Evolutionary conservation across 2,888 invertebrate genomes (phyloP), one percentile per base, ranked within the genome.

Genomic region (Drosophila niveifrons): DNA sequence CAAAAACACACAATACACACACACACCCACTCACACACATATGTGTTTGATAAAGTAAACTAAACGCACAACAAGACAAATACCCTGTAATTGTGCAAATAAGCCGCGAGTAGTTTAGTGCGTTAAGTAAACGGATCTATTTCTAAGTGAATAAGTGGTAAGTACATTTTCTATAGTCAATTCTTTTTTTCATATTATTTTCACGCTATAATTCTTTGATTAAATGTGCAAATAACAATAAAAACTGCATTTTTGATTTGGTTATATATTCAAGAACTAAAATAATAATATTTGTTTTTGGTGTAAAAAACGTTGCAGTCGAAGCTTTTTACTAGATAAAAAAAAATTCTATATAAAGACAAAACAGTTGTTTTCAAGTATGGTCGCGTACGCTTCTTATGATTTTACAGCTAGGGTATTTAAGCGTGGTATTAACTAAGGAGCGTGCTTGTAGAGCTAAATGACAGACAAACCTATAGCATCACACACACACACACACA

Each of bases 1-100:
- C 61, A 66, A 77, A 69, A 63, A 58, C 64, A 80, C 43, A 62
- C 55, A 56, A 15, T 29, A 71, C 23, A 72, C 18, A 63, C 18
- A 62, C 29, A 47, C 2, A 29, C n/a, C 9, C 3, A 17, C 4
- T 28, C 39, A 48, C n/a, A 39, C 13, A 59, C 9, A 41, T 53
- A 17, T 46, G 36, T 17, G 36, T n/a, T 23, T n/a, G 41, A 18
- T 46, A 41, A 59, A 51, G 18, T 36, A 23, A 39, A 62, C 15
- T 36, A 31, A 44, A 17, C 8, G 18, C 34, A 39, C 11, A 34
- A 59, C 65, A 56, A 39, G 10, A 6, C n/a, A 31, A n/a, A 75
- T 65, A 71, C 72, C 72, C 76, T 72, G 39, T 23, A 56, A 23
- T 11, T 28, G 17, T 0, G 18, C 10, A 29, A 47, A 29, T 13